Base-by-base conservation (phyloP, 2,888 invertebrate genomes). In the Opisthograptis luteolata region DNA sequence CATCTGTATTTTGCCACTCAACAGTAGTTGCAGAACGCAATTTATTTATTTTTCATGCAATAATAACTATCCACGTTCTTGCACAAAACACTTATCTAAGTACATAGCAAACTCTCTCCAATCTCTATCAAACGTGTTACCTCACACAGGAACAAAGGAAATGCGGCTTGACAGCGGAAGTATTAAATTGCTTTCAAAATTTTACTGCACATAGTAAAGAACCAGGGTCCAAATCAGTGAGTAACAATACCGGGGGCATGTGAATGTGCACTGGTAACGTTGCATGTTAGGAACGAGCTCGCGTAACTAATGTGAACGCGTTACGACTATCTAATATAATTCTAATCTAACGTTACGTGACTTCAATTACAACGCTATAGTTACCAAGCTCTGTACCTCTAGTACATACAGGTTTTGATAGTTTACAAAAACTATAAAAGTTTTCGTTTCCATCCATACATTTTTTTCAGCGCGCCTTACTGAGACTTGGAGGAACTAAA, bases 291-390 rank as follows among this genome's bases (percentile, higher is more conserved):
- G 55, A 56, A 53, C 54, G 51, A 64, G 64, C 63, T 67, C 66
- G 66, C 71, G 73, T 74, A 76, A 76, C 73, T 58, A 71, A 69
- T 68, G 55, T 61, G 58, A 66, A 79, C 78, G 73, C 69, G 72
- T 61, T 64, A 56, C 61, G 80, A 79, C 77, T 81, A 41, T 62
- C 58, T 72, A 71, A 78, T 76, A n/a, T n/a, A n/a, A n/a, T 70
- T 60, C 31, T 20, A 40, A 32, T 54, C 25, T 37, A 35, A 58
- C 44, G 69, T 79, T 79, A 79, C 79, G 81, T 81, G 79, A 80
- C 70, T 72, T 57, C 58, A 70, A 73, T 78, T 66, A 73, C 70
- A 70, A 66, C 59, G 67, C 64, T 75, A 70, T 67, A 68, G 66
- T 47, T 54, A 39, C 34, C 19, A 24, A 50, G 34, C 28, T 10